Percentiles rank a stretch among this genome's conserved stretches.
Conservation (phyloP, 2,888 invertebrate genomes). For the Oligia fasciuncula region DNA sequence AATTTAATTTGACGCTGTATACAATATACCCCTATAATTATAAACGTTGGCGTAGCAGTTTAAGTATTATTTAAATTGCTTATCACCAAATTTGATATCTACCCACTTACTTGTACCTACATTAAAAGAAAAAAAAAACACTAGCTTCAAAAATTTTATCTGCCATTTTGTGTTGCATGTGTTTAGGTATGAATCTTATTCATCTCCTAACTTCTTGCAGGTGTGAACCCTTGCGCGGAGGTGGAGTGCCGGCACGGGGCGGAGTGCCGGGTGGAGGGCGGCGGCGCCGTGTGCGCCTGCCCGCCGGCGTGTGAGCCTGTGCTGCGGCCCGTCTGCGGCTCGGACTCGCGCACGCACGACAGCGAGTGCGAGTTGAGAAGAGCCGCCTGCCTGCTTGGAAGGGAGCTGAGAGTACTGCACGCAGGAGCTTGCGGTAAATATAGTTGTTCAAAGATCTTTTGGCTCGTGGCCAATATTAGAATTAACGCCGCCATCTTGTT, state of each 20-base stretch:
- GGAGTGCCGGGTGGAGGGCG: constrained; percentile 94
- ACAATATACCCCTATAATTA: no score
- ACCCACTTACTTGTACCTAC: neutral
- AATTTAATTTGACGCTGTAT: no score
- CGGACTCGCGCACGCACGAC: constrained; percentile 95
- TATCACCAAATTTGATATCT: neutral
- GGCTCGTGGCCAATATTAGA: neutral
- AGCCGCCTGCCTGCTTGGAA: constrained; percentile 91
- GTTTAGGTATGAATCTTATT: neutral
- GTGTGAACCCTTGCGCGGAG: constrained; percentile 95
- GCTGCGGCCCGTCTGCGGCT: constrained; percentile 95
- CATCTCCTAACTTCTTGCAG: constrained; percentile 81
- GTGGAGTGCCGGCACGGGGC: constrained; percentile 94
- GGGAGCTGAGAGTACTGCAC: constrained; percentile 85
- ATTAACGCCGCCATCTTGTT: neutral
- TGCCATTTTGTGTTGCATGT: neutral
- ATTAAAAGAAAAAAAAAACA: neutral
- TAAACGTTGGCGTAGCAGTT: neutral
- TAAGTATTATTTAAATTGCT: neutral
- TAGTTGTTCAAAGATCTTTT: neutral
- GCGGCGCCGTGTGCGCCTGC: constrained; percentile 95
- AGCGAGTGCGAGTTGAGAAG: constrained; percentile 95
- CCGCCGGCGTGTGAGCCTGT: constrained; percentile 94
- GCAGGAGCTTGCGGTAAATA: constrained; percentile 86
- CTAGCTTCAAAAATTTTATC: neutral